Base-by-base conservation (phyloP, 1,140 invertebrate genomes). In the Bombus cullumanus region DNA sequence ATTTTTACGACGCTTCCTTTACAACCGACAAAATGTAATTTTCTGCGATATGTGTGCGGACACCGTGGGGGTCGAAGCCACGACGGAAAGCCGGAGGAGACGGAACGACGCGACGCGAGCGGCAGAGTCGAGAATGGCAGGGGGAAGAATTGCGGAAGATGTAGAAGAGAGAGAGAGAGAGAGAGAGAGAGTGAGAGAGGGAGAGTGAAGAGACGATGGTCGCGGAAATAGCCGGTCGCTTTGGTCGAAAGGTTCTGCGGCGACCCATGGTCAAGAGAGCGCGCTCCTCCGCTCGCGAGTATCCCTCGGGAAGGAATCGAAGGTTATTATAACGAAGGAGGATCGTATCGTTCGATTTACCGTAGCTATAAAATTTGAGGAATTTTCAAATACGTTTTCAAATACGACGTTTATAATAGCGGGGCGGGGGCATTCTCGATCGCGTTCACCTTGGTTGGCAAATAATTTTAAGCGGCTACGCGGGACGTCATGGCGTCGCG, bases 11-110 rank as follows among this genome's bases (percentile, higher is more conserved):
- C 89, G 91, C 90, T 92, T 87, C 91, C 90, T 95, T 95, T 95
- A 94, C 92, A 94, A 94, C 94, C 93, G 91, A 93, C 92, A 92
- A 94, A 95, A 95, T 94, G 93, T 94, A 94, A 95, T 94, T 95
- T 94, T 94, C 94, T 89, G 85, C 92, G 92, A 94, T 93, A 92
- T 92, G 91, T 93, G 91, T 88, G 81, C 85, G 89, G 83, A 89
- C 87, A 75, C 73, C 34, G 79, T 73, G 81, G 79, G 77, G 69
- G 80, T 88, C 83, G 77, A 75, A 68, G 76, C 80, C 57, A 75
- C 34, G 37, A 43, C 41, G 47, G 43, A 80, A 62, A 74, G 39
- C 39, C 37, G 34, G 43, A 64, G 77, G 41, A 53, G 41, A 39
- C 43, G 15, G 71, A 64, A 22, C 59, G 43, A 28, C 31, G 39